These are phyloP conservation scores for Hemitrygon akajei DNA, from an alignment of 2,797 vertebrate species.

Conservation along the genomic window DNA sequence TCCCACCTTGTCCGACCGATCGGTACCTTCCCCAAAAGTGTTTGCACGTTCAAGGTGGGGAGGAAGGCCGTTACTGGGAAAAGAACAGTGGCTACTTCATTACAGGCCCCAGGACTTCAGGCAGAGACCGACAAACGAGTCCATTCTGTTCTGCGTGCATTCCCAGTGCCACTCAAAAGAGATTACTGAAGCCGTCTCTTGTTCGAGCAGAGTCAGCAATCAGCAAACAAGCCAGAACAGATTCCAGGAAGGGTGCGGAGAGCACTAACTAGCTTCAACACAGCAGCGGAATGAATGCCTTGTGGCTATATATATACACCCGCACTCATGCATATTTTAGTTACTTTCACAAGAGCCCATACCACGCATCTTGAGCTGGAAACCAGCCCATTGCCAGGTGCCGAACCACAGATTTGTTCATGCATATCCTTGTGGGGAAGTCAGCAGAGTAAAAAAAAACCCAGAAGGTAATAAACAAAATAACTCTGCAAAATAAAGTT, in stretches of 20 bases:
- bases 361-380: not conserved
- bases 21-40: not conserved
- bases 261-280: not conserved
- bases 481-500: not conserved
- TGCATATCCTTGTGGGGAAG: not conserved
- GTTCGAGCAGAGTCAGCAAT: constrained; percentile 26
- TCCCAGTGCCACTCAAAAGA: not conserved
- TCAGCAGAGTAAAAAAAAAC: not conserved
- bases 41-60: not conserved
- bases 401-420: too few relatives aligned
- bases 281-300: constrained; percentile 18
- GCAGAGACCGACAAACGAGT: not conserved
- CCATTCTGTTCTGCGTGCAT: not conserved
- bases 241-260: not conserved
- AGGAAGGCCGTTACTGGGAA: too few relatives aligned
- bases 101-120: not conserved
- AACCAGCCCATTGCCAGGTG: not conserved
- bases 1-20: not conserved
- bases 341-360: not conserved
- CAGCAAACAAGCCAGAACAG: constrained; percentile 11
- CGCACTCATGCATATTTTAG: not conserved
- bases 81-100: too few relatives aligned
- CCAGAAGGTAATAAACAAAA: not conserved
- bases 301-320: not conserved
- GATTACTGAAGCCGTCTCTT: constrained; percentile 27